Evolutionary conservation across 1,140 invertebrate species (phyloP), one percentile per base, ranked within the genome.

Genomic region (Listronotus oregonensis): DNA sequence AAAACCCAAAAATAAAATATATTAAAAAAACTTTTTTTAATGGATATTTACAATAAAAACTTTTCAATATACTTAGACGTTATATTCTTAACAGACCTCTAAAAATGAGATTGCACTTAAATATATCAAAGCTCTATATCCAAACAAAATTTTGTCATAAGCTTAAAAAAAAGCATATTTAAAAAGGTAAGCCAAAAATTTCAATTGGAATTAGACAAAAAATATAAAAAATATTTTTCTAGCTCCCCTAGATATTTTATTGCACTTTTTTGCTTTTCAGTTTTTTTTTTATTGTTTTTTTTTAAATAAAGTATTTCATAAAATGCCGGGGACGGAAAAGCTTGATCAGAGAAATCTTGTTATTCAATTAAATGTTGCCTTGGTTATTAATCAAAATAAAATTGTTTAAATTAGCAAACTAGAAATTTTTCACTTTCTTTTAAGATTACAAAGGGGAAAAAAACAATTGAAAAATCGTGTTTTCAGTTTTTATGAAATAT

Each of bases 101-200:
- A 34, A 11, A 54, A 54, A 32, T 54, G 50, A 54, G 50, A 54
- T 56, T 56, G 54, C 50, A 52, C 32, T 37, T 52, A 17, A 14
- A 52, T 34, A 52, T 52, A 17, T 52, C 8, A 32, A 34, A 31
- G 17, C 11, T 27, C 11, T 27, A 34, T 17, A 50, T 52, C 32
- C 34, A 5, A 52, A n/a, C 6, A n/a, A 6, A 12, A 10, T 14
- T 34, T 34, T 34, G n/a, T n/a, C n/a, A 21, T 34, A 56, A 15
- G 8, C 18, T 50, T 18, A 15, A 17, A 50, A 12, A 15, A 27
- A 50, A 50, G 18, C 1, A 50, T 8, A 18, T 8, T 18, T 9
- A 31, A 5, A 5, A 9, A 7, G 21, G 18, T 31, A 21, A 50
- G 11, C 32, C 37, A n/a, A 54, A 37, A 27, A 54, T 34, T 50